Percentiles rank a stretch among this genome's conserved stretches.
These are phyloP conservation scores for Euborellia annulipes DNA, from an alignment of 1,140 invertebrate genomes.

Conservation along the genomic window DNA sequence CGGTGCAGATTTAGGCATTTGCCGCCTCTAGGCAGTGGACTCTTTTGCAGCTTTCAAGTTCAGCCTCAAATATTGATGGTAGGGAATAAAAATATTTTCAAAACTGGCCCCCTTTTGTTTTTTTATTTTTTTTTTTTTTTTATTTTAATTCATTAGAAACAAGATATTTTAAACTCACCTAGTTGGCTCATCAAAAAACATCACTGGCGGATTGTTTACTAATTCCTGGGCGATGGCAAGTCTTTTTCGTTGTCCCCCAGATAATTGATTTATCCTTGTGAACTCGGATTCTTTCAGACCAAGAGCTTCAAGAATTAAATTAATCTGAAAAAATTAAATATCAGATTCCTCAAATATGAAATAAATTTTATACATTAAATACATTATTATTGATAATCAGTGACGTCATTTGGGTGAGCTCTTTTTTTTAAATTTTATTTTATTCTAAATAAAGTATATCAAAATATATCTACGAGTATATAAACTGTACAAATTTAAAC, in stretches of 20 bases:
- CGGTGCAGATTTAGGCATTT: no score
- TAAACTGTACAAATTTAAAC: no score
- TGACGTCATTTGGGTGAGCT: no score
- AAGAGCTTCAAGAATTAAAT: conserved; percentile 54
- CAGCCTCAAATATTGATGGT: no score
- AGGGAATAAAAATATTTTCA: no score
- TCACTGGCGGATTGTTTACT: conserved; percentile 73
- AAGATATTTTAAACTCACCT: conserved; percentile 41
- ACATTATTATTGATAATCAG: not conserved
- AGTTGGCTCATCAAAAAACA: conserved; percentile 89
- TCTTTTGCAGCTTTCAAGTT: no score
- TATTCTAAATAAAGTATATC: no score
- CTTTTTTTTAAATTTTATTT: no score
- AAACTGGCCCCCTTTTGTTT: no score
- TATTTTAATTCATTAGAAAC: not conserved
- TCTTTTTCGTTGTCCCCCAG: conserved; percentile 76
- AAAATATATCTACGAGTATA: no score
- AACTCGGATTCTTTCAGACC: conserved; percentile 45
- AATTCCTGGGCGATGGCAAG: conserved; percentile 74
- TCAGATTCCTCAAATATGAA: conserved; percentile 1
- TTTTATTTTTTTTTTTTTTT: no score
- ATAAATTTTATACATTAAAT: not conserved
- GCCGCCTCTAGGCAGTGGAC: no score
- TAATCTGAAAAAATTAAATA: conserved; percentile 38
- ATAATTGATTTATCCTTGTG: conserved; percentile 54